Conservation (phyloP, 2,888 invertebrate species). For the Tinea semifulvella region DNA sequence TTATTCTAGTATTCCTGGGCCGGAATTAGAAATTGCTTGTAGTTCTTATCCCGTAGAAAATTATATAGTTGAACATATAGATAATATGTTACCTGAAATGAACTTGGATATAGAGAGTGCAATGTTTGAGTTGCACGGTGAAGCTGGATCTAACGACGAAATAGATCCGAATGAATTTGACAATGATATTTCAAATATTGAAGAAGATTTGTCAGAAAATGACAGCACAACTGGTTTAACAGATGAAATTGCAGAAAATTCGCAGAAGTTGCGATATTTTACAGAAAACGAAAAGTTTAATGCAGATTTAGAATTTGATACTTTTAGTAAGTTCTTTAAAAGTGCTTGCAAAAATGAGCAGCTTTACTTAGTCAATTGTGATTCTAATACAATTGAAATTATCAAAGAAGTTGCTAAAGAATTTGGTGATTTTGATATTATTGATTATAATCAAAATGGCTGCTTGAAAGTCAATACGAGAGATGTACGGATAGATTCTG, state of each 20-base stretch:
- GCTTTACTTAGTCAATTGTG: conserved; percentile 47
- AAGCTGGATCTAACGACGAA: conserved; percentile 5
- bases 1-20: conserved; percentile 56
- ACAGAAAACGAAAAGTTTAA: conserved; percentile 43
- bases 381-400: conserved; percentile 44
- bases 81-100: not conserved
- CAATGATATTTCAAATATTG: not conserved
- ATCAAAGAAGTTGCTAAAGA: conserved; percentile 36
- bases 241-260: conserved; percentile 12
- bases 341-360: conserved; percentile 25
- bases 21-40: conserved; percentile 59
- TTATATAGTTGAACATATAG: not conserved
- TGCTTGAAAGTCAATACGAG: conserved; percentile 35
- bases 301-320: conserved; percentile 40
- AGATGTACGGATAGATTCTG: not conserved
- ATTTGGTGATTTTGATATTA: conserved; percentile 40
- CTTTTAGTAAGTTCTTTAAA: conserved; percentile 38
- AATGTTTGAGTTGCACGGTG: conserved; percentile 1
- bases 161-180: not conserved
- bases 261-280: conserved; percentile 34
- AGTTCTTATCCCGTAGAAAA: conserved; percentile 16
- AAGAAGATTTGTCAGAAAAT: conserved; percentile 7
- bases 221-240: conserved; percentile 19
- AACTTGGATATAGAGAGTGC: conserved; percentile 5
- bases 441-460: conserved; percentile 49